These are phyloP conservation scores for Coptotermes formosanus DNA, from an alignment of 1,140 invertebrate species.

Conservation along the genomic window DNA sequence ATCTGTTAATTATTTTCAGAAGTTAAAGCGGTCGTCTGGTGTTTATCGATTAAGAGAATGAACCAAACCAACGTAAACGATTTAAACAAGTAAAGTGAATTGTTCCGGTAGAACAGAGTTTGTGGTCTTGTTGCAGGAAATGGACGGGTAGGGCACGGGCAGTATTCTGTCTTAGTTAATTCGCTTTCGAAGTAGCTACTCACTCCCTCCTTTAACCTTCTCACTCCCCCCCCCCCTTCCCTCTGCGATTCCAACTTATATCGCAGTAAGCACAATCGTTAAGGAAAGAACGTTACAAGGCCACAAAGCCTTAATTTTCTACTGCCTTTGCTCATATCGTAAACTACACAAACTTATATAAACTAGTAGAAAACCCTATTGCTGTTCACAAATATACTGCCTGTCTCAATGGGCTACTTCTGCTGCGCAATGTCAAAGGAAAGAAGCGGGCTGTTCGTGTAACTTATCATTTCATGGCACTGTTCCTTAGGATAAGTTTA, in stretches of 20 bases:
- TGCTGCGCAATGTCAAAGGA: neutral
- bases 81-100: conserved; percentile 11
- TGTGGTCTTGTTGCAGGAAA: conserved; percentile 10
- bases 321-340: neutral
- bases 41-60: neutral
- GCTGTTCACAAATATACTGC: neutral
- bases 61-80: neutral
- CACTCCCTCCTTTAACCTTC: no score
- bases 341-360: neutral
- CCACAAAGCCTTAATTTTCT: neutral
- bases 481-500: no score
- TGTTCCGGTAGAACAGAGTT: neutral
- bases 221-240: no score
- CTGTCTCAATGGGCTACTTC: neutral
- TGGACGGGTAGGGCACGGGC: neutral
- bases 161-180: conserved; percentile 9
- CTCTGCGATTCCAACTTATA: neutral
- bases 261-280: neutral
- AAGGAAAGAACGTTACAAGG: neutral
- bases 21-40: neutral
- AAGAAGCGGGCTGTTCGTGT: neutral
- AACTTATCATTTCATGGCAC: no score
- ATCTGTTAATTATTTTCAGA: conserved; percentile 11
- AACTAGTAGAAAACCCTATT: neutral
- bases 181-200: neutral